Evolutionary conservation across 1,140 invertebrate genomes (phyloP).

Genomic region (Lethocerus indicus): DNA sequence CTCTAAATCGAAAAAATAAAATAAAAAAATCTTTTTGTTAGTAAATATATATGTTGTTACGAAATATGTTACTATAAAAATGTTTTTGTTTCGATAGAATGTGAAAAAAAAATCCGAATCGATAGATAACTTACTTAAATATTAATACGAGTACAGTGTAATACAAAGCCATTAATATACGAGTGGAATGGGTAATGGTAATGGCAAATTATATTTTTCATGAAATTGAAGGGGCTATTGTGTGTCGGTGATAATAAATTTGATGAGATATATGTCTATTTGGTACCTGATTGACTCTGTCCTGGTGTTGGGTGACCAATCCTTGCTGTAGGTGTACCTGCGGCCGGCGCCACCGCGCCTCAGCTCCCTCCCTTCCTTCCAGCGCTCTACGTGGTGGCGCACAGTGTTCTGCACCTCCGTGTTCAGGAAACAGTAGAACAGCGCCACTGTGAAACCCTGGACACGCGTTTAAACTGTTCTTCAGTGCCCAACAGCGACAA

Average conservation of each 20-base stretch:
- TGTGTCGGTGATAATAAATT: not conserved
- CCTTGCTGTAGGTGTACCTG: slow-evolving; percentile 40
- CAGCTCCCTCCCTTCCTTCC: slow-evolving; percentile 45
- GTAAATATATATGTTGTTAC: no score
- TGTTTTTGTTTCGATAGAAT: not conserved
- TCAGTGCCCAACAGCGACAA: no score
- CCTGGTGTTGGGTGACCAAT: slow-evolving; percentile 59
- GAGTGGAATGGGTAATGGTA: not conserved
- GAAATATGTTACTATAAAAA: no score
- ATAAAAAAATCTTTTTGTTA: no score
- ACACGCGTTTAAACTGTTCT: no score
- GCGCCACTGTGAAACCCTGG: slow-evolving; percentile 67
- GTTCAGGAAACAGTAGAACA: slow-evolving; percentile 86
- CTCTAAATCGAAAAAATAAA: no score
- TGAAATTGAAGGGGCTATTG: not conserved
- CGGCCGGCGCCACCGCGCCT: slow-evolving; percentile 36
- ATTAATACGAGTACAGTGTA: not conserved
- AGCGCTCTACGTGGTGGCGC: slow-evolving; percentile 59
- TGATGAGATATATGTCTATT: not conserved
- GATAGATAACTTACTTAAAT: not conserved
- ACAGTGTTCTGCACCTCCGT: slow-evolving; percentile 76
- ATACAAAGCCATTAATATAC: not conserved
- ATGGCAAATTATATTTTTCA: not conserved
- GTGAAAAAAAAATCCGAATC: not conserved
- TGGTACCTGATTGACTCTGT: slow-evolving; percentile 62